Base-by-base conservation (phyloP, 2,797 vertebrate genomes). In the Acanthopagrus latus region DNA sequence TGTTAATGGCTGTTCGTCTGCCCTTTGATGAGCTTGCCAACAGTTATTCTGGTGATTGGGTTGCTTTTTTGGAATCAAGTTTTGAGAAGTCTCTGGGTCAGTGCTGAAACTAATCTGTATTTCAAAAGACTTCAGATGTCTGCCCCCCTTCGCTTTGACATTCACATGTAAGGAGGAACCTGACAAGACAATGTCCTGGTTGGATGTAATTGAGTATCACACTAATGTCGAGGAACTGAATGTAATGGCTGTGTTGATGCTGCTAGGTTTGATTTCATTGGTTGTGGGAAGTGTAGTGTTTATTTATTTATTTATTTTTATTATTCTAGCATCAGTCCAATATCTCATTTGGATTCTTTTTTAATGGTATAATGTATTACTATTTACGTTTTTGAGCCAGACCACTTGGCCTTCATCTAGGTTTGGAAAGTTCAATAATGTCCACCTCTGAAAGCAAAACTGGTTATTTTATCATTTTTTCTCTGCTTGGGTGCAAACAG, bases 171-270 rank as follows among this genome's bases (percentile, higher is more conserved):
- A 41, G 51, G 17, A 78, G 27, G 55, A 70, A 64, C 1, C 0
- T 67, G 66, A 68, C 56, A 43, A 55, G 62, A 66, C 25, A 75
- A 50, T 72, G 71, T 76, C 47, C 55, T 21, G 41, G 23, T 74
- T 54, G n/a, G 27, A 72, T 56, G 76, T 78, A 78, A 60, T 81
- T 18, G 79, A 80, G 62, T 74, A 47, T 78, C 33, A 47, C 67
- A 66, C 25, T 70, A 48, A 66, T 72, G 44, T 18, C 18, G 50
- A 69, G 64, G 38, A 56, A 60, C 43, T 11, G 3, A 44, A 8
- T 71, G 51, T 20, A 51, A 79, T n/a, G 21, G 43, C 27, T 67
- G 47, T 67, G 20, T 55, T 50, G n/a, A 75, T n/a, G 29, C 5
- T 1, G 5, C n/a, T 56, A 48, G 17, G 13, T 58, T 44, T 43